A percentile compares a stretch with the other conserved stretches of the same genome.
These are phyloP conservation scores for Hesperophylax magnus DNA, from an alignment of 1,140 invertebrate genomes.

Conservation along the genomic window DNA sequence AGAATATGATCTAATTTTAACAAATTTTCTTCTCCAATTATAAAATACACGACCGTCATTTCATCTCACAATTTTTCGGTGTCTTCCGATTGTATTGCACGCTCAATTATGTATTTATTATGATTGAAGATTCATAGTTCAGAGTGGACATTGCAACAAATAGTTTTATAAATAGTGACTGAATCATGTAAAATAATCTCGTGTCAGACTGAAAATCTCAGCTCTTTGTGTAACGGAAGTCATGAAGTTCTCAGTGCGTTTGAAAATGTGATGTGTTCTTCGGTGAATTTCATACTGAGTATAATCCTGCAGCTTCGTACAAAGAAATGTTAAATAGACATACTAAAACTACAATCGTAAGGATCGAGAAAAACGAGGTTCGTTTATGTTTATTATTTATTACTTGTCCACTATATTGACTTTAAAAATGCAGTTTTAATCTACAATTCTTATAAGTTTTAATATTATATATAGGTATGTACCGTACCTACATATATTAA, in stretches of 20 bases:
- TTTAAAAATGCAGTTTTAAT: background rate
- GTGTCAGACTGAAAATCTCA: background rate
- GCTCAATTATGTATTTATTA: background rate
- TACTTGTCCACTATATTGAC: background rate
- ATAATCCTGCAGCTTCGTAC: background rate
- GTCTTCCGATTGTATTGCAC: background rate
- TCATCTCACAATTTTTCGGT: slow-evolving; percentile 14
- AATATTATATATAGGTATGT: too few relatives aligned
- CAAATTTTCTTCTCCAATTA: slow-evolving; percentile 43
- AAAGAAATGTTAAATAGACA: background rate
- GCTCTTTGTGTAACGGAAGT: slow-evolving; percentile 35
- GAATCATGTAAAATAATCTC: slow-evolving; percentile 35
- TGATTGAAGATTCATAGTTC: background rate
- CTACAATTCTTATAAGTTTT: too few relatives aligned
- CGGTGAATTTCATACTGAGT: too few relatives aligned
- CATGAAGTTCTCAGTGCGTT: slow-evolving; percentile 14
- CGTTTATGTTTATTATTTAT: too few relatives aligned
- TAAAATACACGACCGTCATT: slow-evolving; percentile 31
- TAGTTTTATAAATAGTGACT: slow-evolving; percentile 21
- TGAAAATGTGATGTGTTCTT: too few relatives aligned
- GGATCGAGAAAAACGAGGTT: too few relatives aligned
- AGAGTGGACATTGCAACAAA: background rate
- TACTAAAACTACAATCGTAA: too few relatives aligned
- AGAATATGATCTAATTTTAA: slow-evolving; percentile 47
- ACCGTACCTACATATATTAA: too few relatives aligned